Conservation (phyloP, 1,140 invertebrate species). For the Micrasema longulum region DNA sequence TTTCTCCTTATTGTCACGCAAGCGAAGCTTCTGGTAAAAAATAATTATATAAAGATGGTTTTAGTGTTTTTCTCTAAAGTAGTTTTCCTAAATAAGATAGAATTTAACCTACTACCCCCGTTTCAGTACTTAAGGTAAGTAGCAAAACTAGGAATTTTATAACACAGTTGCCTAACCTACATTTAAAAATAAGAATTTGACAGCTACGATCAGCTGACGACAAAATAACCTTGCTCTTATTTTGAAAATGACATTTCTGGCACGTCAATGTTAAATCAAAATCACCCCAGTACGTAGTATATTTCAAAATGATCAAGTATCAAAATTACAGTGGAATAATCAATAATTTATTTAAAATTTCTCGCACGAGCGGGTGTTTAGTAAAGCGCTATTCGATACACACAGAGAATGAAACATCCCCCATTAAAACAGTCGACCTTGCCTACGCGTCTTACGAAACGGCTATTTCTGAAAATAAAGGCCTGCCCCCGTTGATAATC, state of each 20-base stretch:
- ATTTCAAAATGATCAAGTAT: constrained; percentile 41
- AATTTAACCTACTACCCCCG: too few species aligned
- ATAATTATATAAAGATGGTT: too few species aligned
- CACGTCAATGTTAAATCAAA: constrained; percentile 23
- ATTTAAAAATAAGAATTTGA: constrained; percentile 11
- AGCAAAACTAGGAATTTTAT: too few species aligned
- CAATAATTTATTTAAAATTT: constrained; percentile 26
- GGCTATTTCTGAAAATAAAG: constrained; percentile 50
- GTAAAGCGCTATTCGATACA: constrained; percentile 35
- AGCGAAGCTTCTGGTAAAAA: too few species aligned
- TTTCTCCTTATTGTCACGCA: too few species aligned
- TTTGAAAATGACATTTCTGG: constrained; percentile 33
- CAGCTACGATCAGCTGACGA: constrained; percentile 34
- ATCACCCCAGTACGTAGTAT: constrained; percentile 7
- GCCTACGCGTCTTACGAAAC: constrained; percentile 70
- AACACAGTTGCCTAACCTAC: too few species aligned
- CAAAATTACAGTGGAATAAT: constrained; percentile 29
- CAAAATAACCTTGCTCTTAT: constrained; percentile 39
- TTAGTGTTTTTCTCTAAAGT: too few species aligned
- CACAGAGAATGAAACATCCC: constrained; percentile 24
- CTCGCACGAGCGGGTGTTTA: constrained; percentile 6
- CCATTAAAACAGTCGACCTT: constrained; percentile 64
- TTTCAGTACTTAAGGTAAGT: too few species aligned
- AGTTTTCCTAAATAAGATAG: too few species aligned
- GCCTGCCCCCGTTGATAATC: constrained; percentile 77